Conservation (phyloP, 2,888 invertebrate species). For the Lasius platythorax region DNA sequence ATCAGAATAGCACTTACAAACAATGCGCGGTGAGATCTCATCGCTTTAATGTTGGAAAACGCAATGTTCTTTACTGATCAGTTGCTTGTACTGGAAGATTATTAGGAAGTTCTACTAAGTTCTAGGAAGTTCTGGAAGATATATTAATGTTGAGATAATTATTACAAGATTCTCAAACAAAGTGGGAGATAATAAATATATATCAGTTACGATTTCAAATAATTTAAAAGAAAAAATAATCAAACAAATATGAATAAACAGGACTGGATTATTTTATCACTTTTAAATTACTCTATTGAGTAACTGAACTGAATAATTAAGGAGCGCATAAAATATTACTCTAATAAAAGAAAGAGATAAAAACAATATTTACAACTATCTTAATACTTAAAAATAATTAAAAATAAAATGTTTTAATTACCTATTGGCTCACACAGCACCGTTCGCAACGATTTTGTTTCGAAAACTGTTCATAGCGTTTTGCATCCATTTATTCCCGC, state of each 20-base stretch:
- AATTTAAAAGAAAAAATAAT: not conserved
- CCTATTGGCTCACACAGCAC: not conserved
- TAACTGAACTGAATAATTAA: not conserved
- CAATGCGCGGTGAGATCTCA: constrained; percentile 33
- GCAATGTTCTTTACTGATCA: constrained; percentile 37
- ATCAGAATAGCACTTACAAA: constrained; percentile 57
- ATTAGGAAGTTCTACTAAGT: not conserved
- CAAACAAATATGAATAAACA: not conserved
- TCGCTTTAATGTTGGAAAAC: constrained; percentile 40
- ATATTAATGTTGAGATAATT: not conserved
- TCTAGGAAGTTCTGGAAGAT: not conserved
- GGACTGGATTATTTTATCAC: not conserved
- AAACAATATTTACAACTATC: not conserved
- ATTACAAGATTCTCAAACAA: not conserved
- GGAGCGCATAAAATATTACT: not conserved
- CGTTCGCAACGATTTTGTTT: not conserved
- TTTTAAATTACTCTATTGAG: not conserved
- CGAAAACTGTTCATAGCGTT: not conserved
- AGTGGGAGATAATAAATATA: not conserved
- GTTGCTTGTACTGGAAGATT: not conserved
- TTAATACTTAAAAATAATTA: not conserved
- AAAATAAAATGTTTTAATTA: constrained; percentile 10
- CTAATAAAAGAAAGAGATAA: not conserved
- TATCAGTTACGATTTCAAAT: not conserved
- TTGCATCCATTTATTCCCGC: constrained; percentile 9